Base-by-base conservation (phyloP, 1,140 invertebrate species). In the Drosophila mojavensis region DNA sequence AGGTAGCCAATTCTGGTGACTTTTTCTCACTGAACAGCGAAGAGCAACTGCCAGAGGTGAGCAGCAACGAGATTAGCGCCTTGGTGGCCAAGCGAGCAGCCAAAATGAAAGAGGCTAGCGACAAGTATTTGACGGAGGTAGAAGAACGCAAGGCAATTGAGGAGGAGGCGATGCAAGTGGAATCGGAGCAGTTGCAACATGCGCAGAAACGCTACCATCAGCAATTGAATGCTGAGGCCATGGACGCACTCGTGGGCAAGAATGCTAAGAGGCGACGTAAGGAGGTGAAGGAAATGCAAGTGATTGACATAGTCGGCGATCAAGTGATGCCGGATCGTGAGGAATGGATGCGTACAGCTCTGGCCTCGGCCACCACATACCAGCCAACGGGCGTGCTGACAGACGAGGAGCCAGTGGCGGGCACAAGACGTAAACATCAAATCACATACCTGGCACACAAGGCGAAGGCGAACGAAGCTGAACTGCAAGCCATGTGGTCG, bases 401-500 rank as follows among this genome's bases (percentile, higher is more conserved):
- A 2, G 91, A 92, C 51, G 92, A 92, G 78, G 94, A 95, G 75
- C 95, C 96, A 0, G 95, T 95, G 3, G 93, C 93, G 13, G 95
- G 96, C 78, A 96, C 96, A 70, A 95, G 94, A 78, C 93, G 95
- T 43, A 99, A 99, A 93, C 98, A 99, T 94, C 98, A 99, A 93
- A 99, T 99, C 77, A 98, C 97, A 3, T 99, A 99, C 93, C 94
- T 99, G 63, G 98, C 98, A 7, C 96, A 97, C 92, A 97, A 97
- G 94, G 97, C 97, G 20, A 98, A 98, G 93, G 97, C 97, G 48
- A 97, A 98, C 93, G 98, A 99, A 93, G 93, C 97, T 71, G 97
- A 98, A 91, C 92, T 99, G 11, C 97, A 99, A 92, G 98, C 98
- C 92, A 96, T 97, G 92, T 99, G 98, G 98, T 95, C 98, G 3